Evolutionary conservation across 2,888 invertebrate genomes (phyloP).

Genomic region (Deilephila porcellus): DNA sequence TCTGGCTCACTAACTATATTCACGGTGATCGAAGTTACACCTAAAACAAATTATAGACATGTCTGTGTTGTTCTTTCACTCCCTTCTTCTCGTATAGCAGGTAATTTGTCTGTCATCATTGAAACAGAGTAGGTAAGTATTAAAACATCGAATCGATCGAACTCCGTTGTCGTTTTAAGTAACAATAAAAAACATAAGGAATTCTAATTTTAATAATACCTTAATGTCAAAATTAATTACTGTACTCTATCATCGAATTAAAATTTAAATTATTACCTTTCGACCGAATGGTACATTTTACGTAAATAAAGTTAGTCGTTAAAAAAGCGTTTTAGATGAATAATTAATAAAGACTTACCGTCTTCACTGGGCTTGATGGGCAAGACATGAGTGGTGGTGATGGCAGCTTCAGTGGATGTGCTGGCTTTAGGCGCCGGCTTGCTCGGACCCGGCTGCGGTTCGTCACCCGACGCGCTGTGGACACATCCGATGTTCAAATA

Average conservation of each 20-base stretch:
- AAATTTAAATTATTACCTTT: too few relatives aligned
- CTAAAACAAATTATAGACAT: slow-evolving; percentile 21
- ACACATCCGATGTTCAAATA: slow-evolving; percentile 15
- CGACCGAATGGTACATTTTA: too few relatives aligned
- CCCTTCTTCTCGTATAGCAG: background rate
- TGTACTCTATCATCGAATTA: too few relatives aligned
- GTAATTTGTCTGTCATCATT: background rate
- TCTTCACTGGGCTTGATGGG: slow-evolving; percentile 54
- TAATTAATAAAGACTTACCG: slow-evolving; percentile 44
- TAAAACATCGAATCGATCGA: too few relatives aligned
- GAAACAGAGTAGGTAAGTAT: slow-evolving; percentile 21
- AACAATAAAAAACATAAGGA: too few relatives aligned
- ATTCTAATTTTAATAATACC: too few relatives aligned
- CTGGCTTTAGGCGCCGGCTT: slow-evolving; percentile 31
- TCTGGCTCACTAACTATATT: slow-evolving; percentile 67
- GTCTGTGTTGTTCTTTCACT: background rate
- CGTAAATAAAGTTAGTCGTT: too few relatives aligned
- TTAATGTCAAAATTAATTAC: too few relatives aligned
- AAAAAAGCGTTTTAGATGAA: too few relatives aligned
- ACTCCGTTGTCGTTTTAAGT: too few relatives aligned
- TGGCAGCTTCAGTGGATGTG: slow-evolving; percentile 37
- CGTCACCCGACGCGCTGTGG: slow-evolving; percentile 67
- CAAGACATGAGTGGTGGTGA: slow-evolving; percentile 41
- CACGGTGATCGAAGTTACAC: slow-evolving; percentile 57
- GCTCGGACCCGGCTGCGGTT: slow-evolving; percentile 55